Conservation (phyloP, 1,140 invertebrate species). For the Muscidifurax raptorellus region DNA sequence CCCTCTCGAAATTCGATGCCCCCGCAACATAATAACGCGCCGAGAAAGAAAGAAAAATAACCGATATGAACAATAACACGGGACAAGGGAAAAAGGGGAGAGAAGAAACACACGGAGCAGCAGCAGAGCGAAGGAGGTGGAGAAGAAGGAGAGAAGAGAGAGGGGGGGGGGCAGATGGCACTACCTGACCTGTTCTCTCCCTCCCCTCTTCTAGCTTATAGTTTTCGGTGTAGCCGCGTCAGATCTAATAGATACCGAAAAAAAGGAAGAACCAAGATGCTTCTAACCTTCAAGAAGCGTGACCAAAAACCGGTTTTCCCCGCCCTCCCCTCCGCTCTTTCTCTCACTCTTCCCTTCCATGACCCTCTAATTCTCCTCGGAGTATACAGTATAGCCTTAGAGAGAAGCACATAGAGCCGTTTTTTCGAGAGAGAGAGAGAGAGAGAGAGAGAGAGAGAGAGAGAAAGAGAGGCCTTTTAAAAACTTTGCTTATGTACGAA, state of each 20-base stretch:
- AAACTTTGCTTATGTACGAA: slow-evolving; percentile 21
- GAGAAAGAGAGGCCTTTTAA: slow-evolving; percentile 48
- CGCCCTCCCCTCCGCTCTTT: neutral
- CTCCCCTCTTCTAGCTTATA: slow-evolving; percentile 14
- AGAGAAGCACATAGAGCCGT: neutral
- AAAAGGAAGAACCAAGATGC: slow-evolving; percentile 43
- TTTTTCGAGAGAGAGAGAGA: slow-evolving; percentile 37
- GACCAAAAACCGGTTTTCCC: slow-evolving; percentile 48
- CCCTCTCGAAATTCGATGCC: slow-evolving; percentile 37
- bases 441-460: too few relatives aligned
- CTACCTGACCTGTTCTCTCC: slow-evolving; percentile 44
- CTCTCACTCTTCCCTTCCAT: neutral
- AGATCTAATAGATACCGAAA: slow-evolving; percentile 54
- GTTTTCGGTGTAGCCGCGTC: slow-evolving; percentile 29
- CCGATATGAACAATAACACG: slow-evolving; percentile 49
- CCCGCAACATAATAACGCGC: slow-evolving; percentile 37
- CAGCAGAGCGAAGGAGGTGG: neutral
- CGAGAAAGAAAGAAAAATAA: slow-evolving; percentile 24
- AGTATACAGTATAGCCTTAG: neutral
- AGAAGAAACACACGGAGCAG: neutral
- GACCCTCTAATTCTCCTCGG: neutral
- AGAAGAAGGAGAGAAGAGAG: neutral
- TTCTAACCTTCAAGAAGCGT: slow-evolving; percentile 49
- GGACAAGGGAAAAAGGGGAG: neutral
- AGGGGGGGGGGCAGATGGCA: slow-evolving; percentile 36